A percentile compares a stretch with the other conserved stretches of the same genome.
Evolutionary conservation across 2,888 invertebrate genomes (phyloP).

Genomic region (Amiota minor): DNA sequence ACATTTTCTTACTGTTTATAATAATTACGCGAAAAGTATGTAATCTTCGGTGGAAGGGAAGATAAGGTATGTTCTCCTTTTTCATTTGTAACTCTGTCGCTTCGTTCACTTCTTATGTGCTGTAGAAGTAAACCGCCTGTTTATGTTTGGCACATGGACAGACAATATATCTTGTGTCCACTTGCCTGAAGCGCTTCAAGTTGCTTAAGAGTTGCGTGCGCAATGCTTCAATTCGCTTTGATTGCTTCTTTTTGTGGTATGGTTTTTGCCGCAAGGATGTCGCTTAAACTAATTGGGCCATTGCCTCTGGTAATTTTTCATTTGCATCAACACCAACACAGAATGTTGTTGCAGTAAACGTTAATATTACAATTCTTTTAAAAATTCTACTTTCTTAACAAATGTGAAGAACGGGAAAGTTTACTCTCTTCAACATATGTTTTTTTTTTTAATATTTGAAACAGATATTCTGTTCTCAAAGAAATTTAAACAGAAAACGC

Average conservation of each 20-base stretch:
- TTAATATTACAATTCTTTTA: too few relatives aligned
- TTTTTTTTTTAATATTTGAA: too few relatives aligned
- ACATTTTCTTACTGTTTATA: too few relatives aligned
- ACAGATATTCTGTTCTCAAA: too few relatives aligned
- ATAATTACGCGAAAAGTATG: background rate
- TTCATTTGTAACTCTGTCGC: background rate
- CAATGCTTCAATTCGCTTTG: conserved; percentile 42
- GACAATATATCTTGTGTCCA: background rate
- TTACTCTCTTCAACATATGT: too few relatives aligned
- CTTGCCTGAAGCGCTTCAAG: conserved; percentile 15
- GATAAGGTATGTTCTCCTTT: background rate
- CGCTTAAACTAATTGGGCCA: conserved; percentile 58
- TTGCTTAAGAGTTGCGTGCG: conserved; percentile 43
- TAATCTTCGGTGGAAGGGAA: background rate
- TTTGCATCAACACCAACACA: conserved; percentile 26
- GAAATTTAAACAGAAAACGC: too few relatives aligned
- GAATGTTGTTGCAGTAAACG: too few relatives aligned
- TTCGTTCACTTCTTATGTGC: background rate
- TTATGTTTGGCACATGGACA: conserved; percentile 1
- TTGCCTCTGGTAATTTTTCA: conserved; percentile 42
- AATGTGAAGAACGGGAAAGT: too few relatives aligned
- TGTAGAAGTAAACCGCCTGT: background rate
- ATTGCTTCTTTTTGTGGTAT: conserved; percentile 45
- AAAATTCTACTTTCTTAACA: too few relatives aligned
- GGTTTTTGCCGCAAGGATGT: conserved; percentile 48